Conservation (phyloP, 2,797 vertebrate genomes). For the Tinamus major region DNA sequence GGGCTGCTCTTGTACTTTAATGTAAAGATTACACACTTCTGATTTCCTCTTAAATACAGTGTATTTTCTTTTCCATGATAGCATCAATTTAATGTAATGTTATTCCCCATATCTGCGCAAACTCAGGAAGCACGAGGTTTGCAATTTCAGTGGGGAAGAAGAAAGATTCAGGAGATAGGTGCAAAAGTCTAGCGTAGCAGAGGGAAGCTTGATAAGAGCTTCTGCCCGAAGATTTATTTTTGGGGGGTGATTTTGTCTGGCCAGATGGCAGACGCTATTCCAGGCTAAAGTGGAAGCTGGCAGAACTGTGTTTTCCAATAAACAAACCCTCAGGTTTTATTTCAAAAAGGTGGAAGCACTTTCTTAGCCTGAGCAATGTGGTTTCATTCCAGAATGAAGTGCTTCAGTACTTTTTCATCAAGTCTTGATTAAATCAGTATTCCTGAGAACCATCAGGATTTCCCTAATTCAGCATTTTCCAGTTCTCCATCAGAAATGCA, state of each 20-base stretch:
- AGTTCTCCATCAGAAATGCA: conserved; percentile 1
- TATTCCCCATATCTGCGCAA: background rate
- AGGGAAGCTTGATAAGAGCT: background rate
- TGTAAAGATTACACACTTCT: background rate
- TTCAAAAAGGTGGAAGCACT: background rate
- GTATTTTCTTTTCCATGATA: background rate
- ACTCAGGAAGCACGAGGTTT: conserved; percentile 10
- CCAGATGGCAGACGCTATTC: background rate
- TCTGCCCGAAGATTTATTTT: background rate
- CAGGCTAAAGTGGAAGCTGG: background rate
- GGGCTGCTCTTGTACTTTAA: background rate
- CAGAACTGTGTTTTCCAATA: background rate
- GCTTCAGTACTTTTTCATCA: background rate
- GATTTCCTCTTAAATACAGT: background rate
- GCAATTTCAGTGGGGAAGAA: background rate
- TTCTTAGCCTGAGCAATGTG: background rate
- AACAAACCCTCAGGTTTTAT: background rate
- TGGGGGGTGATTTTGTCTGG: background rate
- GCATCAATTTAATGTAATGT: background rate
- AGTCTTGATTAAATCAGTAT: background rate
- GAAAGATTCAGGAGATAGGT: background rate
- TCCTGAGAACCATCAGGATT: background rate
- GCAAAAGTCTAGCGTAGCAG: background rate
- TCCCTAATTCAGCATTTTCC: conserved; percentile 35
- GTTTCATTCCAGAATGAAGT: background rate